Evolutionary conservation across 1,140 invertebrate species (phyloP), one percentile per base, ranked within the genome.

Genomic region (Heliconius himera): DNA sequence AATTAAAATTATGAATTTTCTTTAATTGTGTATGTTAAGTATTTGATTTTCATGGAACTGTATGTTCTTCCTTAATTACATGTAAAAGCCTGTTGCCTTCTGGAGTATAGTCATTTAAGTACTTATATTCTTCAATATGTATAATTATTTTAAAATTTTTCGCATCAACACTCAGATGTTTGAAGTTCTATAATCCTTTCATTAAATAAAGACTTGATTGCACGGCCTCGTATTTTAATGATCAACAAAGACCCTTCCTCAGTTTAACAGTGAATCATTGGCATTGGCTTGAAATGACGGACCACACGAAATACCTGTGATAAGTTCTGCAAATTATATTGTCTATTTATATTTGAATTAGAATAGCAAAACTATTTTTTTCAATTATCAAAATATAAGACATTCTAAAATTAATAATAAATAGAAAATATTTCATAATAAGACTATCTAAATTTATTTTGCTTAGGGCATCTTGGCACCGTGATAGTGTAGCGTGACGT

Each of bases 231-330:
- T 29, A 71, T 77, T 41, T 60, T 60, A 76, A 70, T 46, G 56
- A 76, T 76, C 46, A 76, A 76, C 75, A 76, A 76, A 76, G 41
- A 22, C 11, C 11, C 49, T 77, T 33, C 18, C 72, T 26, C 41
- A 18, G 66, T 77, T 72, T 41, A 29, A 51, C 46, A 29, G 70
- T 77, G 76, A 77, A 77, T 77, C 76, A 77, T 77, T 66, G 66
- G 29, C 46, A 72, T 77, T 66, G 66, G 29, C 29, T 54, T 29
- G 46, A 51, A 49, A 72, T 77, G 70, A 77, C 70, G 33, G 70
- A 22, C 75, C 41, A 22, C n/a, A 77, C 70, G 49, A 71, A 77
- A 72, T 77, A 77, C 76, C 46, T 72, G 46, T 71, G 46, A 54
- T 46, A 60, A 41, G 41, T 72, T 72, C n/a, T 72, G 70, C 54